phyloP scores from a whole-genome alignment of 2,113 vertebrate species.

The Recurvirostra avosetta region DNA sequence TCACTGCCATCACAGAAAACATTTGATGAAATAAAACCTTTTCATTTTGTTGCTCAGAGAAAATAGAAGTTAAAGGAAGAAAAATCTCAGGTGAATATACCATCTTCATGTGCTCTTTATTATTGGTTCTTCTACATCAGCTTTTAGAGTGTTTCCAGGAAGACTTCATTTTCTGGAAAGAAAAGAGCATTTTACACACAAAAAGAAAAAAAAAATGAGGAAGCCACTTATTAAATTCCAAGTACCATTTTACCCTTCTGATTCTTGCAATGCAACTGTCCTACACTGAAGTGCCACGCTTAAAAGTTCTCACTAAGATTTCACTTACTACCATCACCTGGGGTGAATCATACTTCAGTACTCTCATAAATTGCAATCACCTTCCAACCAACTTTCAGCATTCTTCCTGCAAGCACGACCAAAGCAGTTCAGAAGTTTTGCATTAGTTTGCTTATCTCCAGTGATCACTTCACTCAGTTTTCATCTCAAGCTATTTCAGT shows the following conservation, averaged over 20 bases:
- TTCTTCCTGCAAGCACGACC: not conserved
- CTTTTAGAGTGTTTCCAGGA: not conserved
- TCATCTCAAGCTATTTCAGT: not conserved
- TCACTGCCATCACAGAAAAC: not conserved
- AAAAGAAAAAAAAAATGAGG: not conserved
- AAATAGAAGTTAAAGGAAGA: not conserved
- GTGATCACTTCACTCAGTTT: not conserved
- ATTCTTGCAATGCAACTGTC: not conserved
- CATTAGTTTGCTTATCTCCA: not conserved
- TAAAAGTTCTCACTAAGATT: not conserved
- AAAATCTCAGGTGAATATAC: not conserved
- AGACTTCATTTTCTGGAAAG: not conserved
- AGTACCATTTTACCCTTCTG: not conserved
- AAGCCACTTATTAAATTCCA: not conserved
- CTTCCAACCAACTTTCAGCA: not conserved
- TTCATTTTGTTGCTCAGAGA: not conserved
- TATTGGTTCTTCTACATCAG: not conserved
- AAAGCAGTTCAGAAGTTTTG: not conserved
- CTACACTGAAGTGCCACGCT: not conserved
- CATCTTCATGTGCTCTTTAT: not conserved
- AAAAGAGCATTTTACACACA: not conserved
- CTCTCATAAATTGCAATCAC: not conserved
- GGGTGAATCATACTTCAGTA: not conserved
- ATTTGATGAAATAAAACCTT: not conserved
- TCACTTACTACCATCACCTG: not conserved